phyloP scores from a whole-genome alignment of 2,888 invertebrate genomes.

The Andricus quercusramuli region DNA sequence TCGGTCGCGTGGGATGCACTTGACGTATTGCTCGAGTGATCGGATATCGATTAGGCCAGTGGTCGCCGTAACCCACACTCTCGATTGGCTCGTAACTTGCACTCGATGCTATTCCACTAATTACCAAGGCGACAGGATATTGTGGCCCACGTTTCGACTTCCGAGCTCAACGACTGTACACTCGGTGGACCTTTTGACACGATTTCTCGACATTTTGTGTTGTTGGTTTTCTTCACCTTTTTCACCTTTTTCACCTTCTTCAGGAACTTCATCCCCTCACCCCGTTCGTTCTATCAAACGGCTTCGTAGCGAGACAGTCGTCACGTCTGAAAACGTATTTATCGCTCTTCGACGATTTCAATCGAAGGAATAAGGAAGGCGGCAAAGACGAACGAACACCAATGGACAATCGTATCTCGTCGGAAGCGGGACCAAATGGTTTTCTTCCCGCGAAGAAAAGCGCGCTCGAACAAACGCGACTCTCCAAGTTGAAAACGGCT shows the following conservation, averaged over 20 bases:
- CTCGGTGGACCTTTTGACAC: neutral
- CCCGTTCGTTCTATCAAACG: neutral
- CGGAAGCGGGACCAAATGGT: conserved; percentile 29
- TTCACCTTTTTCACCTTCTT: neutral
- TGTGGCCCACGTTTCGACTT: conserved; percentile 30
- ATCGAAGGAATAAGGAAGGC: conserved; percentile 28
- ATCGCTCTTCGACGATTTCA: conserved; percentile 36
- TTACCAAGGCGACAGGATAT: conserved; percentile 69
- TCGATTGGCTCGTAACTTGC: conserved; percentile 71
- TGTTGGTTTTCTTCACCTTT: neutral
- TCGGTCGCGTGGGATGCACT: conserved; percentile 70
- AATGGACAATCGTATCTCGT: conserved; percentile 25
- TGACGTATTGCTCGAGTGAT: conserved; percentile 75
- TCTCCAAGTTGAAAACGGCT: conserved; percentile 23
- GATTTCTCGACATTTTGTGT: neutral
- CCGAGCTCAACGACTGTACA: conserved; percentile 58
- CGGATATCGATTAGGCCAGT: conserved; percentile 74
- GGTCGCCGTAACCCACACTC: conserved; percentile 59
- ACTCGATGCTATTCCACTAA: conserved; percentile 73
- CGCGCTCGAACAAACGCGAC: neutral
- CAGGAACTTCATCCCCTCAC: neutral
- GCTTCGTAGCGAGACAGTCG: neutral
- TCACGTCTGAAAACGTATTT: conserved; percentile 23
- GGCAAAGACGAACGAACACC: conserved; percentile 29
- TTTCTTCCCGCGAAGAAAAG: conserved; percentile 34